Evolutionary conservation across 2,113 vertebrate species (phyloP), one percentile per base, ranked within the genome.

Genomic region (Gallinago paraguaiae): DNA sequence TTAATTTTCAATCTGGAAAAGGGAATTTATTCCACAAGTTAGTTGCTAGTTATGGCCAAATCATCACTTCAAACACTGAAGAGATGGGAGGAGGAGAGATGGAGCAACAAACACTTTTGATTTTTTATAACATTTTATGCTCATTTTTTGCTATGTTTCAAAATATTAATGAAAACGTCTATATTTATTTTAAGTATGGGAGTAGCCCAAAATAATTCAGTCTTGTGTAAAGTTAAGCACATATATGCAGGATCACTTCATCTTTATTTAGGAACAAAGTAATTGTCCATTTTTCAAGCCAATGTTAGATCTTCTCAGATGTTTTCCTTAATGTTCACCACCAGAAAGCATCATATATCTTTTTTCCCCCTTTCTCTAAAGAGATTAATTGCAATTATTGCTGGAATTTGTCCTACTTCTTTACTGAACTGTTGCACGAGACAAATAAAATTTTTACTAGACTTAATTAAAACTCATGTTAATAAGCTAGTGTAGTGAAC

Each of bases 391-490:
- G 77, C 88, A 90, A 83, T 95, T 93, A 96, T 93, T 71, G 10
- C 65, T 93, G 50, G 76, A 95, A 94, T 94, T 95, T 94, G 70
- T 72, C 95, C 83, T 96, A 89, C 68, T 96, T 96, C 96, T 96
- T 87, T 61, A 90, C 63, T 50, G 19, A 96, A 82, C 76, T 90
- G 31, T 51, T 96, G 75, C 57, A 93, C 59, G 74, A 96, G 76
- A 94, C 78, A 95, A 96, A 92, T 84, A 95, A 65, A 39, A 70
- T 86, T 97, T 97, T 90, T 80, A 91, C 54, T 9, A 41, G 69
- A 94, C 84, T 96, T 97, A 95, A 96, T 97, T 97, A 97, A 98
- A 97, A 91, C 15, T 81, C 48, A 27, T 43, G 39, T 93, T 96
- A 97, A 95, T 95, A 92, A 96, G 72, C n/a, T 83, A 27, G 61